Evolutionary conservation across 1,140 invertebrate species (phyloP).

Genomic region (Eubasilissa regina): DNA sequence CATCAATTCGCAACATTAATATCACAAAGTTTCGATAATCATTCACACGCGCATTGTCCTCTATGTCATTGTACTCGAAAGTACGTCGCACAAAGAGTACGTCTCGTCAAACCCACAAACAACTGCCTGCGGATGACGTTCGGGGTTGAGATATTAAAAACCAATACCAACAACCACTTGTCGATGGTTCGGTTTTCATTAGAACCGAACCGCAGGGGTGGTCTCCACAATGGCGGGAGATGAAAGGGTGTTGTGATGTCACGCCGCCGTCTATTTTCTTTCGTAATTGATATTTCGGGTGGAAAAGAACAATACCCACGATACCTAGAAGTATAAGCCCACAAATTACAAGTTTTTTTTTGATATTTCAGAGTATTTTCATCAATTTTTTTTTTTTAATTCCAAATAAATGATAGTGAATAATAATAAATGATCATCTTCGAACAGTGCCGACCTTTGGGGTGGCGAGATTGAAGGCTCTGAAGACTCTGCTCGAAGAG

Average conservation of each 20-base stretch:
- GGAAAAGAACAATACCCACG: slow-evolving; percentile 34
- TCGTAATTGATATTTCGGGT: slow-evolving; percentile 39
- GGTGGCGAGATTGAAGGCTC: no score
- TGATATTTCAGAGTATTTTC: no score
- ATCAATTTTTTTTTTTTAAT: no score
- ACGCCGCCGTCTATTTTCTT: slow-evolving; percentile 36
- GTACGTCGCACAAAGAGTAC: slow-evolving; percentile 9
- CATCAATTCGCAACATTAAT: neutral
- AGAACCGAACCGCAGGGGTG: slow-evolving; percentile 3
- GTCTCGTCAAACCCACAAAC: slow-evolving; percentile 27
- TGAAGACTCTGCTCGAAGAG: no score
- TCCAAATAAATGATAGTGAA: no score
- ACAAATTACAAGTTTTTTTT: neutral
- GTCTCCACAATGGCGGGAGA: slow-evolving; percentile 14
- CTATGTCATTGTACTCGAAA: neutral
- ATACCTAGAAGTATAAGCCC: neutral
- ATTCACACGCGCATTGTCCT: slow-evolving; percentile 17
- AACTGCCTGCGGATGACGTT: slow-evolving; percentile 34
- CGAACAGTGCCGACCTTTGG: no score
- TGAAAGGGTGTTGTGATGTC: slow-evolving; percentile 41
- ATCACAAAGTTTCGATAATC: slow-evolving; percentile 17
- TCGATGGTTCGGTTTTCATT: slow-evolving; percentile 20
- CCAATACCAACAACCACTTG: slow-evolving; percentile 44
- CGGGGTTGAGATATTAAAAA: slow-evolving; percentile 46
- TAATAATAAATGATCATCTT: no score